Evolutionary conservation across 2,888 invertebrate genomes (phyloP).

Genomic region (Andrena dorsata): DNA sequence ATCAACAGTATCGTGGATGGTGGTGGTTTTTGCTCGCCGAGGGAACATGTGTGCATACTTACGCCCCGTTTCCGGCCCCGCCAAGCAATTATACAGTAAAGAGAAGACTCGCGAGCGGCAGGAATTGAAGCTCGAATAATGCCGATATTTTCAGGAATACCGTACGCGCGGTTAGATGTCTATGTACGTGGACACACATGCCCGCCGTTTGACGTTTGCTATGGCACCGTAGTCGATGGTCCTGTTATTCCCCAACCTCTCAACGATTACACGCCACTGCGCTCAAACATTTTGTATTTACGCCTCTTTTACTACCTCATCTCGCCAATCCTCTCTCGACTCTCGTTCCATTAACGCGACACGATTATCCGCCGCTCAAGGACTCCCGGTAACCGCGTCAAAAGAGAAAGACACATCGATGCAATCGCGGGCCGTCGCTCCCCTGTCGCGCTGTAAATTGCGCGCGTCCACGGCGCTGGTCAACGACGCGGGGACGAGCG

Average conservation of each 20-base stretch:
- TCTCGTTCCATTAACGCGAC: conserved; percentile 26
- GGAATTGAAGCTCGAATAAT: conserved; percentile 4
- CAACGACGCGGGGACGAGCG: background rate
- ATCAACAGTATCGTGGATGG: conserved; percentile 4
- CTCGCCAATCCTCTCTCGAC: background rate
- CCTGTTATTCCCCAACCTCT: conserved; percentile 14
- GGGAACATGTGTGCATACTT: background rate
- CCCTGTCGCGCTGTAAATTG: conserved; percentile 4
- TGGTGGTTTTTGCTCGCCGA: background rate
- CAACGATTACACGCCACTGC: background rate
- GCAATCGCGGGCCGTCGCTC: background rate
- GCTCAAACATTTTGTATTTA: conserved; percentile 14
- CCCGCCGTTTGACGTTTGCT: background rate
- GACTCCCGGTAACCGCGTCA: background rate
- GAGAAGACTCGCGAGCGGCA: background rate
- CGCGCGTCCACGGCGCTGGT: background rate
- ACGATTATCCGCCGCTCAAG: conserved; percentile 2
- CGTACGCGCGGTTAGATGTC: background rate
- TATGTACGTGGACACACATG: too few species aligned
- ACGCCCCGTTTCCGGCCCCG: background rate
- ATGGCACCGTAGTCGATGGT: background rate
- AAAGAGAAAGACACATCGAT: conserved; percentile 18
- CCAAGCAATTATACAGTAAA: background rate
- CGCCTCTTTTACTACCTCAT: conserved; percentile 16
- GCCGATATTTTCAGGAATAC: background rate